phyloP scores from a whole-genome alignment of 2,113 vertebrate genomes.

The Fulica atra region DNA sequence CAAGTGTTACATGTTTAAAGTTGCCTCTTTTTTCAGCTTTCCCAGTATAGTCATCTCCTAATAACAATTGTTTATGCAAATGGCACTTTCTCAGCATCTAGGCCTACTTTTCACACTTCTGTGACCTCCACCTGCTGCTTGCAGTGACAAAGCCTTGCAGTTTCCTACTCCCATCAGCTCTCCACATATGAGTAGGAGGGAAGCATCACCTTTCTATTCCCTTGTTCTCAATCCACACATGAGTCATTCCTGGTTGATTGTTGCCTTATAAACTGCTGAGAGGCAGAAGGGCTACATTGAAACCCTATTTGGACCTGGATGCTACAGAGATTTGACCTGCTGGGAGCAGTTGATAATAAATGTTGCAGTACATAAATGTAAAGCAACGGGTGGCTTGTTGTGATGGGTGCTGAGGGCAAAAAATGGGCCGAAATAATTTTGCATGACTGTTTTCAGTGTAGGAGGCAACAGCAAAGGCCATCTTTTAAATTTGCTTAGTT shows the following conservation, averaged over 20 bases:
- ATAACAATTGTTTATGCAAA: not conserved
- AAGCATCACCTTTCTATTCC: not conserved
- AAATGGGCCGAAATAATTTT: not conserved
- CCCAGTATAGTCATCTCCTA: not conserved
- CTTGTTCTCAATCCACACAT: not conserved
- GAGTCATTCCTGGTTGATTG: not conserved
- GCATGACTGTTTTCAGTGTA: not conserved
- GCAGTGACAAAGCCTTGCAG: not conserved
- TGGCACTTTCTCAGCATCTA: not conserved
- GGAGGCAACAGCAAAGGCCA: not conserved
- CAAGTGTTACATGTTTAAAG: not conserved
- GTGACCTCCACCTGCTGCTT: not conserved
- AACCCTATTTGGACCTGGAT: not conserved
- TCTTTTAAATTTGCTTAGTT: not conserved
- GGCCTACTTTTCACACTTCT: not conserved
- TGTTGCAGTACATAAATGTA: not conserved
- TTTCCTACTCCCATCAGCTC: not conserved
- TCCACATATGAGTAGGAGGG: not conserved
- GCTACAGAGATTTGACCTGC: not conserved
- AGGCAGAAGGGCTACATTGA: not conserved
- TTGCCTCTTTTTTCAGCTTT: not conserved
- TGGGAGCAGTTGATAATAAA: not conserved
- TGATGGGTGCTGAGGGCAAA: not conserved
- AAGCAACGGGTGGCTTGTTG: not conserved
- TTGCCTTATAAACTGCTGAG: not conserved